A percentile compares a stretch with the other conserved stretches of the same genome.
These are phyloP conservation scores for Proteles cristata DNA, from an alignment of 2,113 vertebrate genomes.

Conservation along the genomic window DNA sequence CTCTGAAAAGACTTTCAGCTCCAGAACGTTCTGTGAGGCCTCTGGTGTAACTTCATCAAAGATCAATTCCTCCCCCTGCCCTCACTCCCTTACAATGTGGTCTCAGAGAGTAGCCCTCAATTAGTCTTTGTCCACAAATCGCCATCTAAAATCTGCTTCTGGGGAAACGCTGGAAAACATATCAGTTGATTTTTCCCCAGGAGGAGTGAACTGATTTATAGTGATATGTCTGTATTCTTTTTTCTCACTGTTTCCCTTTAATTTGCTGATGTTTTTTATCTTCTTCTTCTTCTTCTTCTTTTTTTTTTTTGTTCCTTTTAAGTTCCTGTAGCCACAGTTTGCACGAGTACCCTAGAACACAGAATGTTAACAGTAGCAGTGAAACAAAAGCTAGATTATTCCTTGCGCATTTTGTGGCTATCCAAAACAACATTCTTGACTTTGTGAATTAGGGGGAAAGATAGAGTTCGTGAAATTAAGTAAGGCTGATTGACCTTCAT, in stretches of 20 bases:
- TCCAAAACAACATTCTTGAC: not conserved
- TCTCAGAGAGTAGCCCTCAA: not conserved
- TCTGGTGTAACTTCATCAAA: not conserved
- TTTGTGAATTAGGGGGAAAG: not conserved
- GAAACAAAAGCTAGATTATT: constrained; percentile 1
- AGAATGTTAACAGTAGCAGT: not conserved
- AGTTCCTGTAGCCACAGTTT: not conserved
- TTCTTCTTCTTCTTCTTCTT: too few relatives aligned
- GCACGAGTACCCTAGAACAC: not conserved
- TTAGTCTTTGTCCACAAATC: not conserved
- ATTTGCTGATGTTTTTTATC: not conserved
- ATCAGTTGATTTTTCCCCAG: not conserved
- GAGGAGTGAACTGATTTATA: not conserved
- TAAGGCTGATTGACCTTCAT: not conserved
- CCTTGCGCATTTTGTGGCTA: not conserved
- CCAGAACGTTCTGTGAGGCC: not conserved
- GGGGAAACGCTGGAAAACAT: not conserved
- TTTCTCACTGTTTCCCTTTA: not conserved
- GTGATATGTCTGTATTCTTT: not conserved
- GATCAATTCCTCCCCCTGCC: not conserved
- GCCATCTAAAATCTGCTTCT: not conserved
- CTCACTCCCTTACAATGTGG: not conserved
- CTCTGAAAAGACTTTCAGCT: not conserved
- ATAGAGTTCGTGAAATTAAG: not conserved
- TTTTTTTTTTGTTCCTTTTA: not conserved